Conservation (phyloP, 1,140 invertebrate genomes). For the Drosophila takahashii region DNA sequence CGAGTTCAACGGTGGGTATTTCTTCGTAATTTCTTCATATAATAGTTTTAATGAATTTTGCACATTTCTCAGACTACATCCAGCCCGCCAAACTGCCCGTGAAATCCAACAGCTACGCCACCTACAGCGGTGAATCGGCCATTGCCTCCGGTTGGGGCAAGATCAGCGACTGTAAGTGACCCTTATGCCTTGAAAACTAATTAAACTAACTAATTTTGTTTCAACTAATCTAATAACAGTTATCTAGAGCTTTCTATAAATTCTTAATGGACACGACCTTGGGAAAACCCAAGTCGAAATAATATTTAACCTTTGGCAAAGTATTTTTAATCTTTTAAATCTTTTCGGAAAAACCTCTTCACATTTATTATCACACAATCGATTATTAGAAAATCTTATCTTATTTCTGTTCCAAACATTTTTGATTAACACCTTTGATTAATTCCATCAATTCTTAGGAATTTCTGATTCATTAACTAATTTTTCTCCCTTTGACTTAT, state of each 20-base stretch:
- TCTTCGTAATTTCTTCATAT: rapidly evolving
- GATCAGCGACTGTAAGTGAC: constrained; percentile 61
- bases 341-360: background rate
- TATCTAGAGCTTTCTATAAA: no score
- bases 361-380: constrained; percentile 3
- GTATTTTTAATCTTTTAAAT: background rate
- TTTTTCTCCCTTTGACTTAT: no score
- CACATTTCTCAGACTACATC: constrained; percentile 30
- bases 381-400: constrained; percentile 16
- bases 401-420: background rate
- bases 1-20: constrained; percentile 40
- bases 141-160: constrained; percentile 75
- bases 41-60: background rate
- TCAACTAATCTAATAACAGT: no score
- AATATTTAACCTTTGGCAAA: constrained; percentile 10
- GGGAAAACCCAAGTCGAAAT: constrained; percentile 4
- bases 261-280: no score
- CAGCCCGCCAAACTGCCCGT: constrained; percentile 61
- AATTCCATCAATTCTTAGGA: no score
- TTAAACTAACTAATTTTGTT: no score
- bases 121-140: constrained; percentile 41
- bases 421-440: background rate
- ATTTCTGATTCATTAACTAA: no score
- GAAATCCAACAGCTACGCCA: constrained; percentile 44
- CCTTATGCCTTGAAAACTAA: background rate